Base-by-base conservation (phyloP, 1,140 invertebrate species). In the Megathymus violae region DNA sequence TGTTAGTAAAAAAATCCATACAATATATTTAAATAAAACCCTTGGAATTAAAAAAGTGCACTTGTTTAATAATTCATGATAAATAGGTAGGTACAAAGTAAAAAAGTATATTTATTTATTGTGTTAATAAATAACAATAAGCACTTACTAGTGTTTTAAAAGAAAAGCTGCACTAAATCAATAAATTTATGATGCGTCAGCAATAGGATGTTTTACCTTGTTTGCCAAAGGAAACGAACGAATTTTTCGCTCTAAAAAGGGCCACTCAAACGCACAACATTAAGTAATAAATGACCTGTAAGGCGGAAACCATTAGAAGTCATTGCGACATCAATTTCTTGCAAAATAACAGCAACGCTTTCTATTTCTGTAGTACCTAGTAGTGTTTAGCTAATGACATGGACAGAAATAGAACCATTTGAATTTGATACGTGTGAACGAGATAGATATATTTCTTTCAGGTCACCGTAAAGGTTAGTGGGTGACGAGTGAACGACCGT, bases 401-500 rank as follows among this genome's bases (percentile, higher is more conserved):
- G 40, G 62, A 64, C 22, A 27, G 67, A 51, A 62, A 69, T 46
- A 64, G 34, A 48, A 10, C 6, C 54, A 64, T 64, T 11, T 16
- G n/a, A 25, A 19, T 38, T 11, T 13, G 7, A 5, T 7, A 38
- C 15, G 62, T 13, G 41, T 7, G 50, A 64, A 17, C 10, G 67
- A 59, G 71, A 70, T 40, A 52, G 13, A 3, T 56, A 14, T 40
- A 67, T 27, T 22, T 63, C 43, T 47, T 46, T 54, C 11, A 31
- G 54, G n/a, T 27, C 38, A 15, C 6, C 36, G 48, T 40, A 73
- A 76, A 76, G 74, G 70, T 73, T 51, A 76, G 44, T 73, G 41
- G 74, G 74, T 58, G 38, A 73, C 14, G 17, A 27, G 74, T 70
- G 67, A 64, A 73, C 61, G 74, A 73, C 73, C 74, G 67, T 59